Evolutionary conservation across 2,888 invertebrate species (phyloP), one percentile per base, ranked within the genome.

Genomic region (Leucoptera coffeella): DNA sequence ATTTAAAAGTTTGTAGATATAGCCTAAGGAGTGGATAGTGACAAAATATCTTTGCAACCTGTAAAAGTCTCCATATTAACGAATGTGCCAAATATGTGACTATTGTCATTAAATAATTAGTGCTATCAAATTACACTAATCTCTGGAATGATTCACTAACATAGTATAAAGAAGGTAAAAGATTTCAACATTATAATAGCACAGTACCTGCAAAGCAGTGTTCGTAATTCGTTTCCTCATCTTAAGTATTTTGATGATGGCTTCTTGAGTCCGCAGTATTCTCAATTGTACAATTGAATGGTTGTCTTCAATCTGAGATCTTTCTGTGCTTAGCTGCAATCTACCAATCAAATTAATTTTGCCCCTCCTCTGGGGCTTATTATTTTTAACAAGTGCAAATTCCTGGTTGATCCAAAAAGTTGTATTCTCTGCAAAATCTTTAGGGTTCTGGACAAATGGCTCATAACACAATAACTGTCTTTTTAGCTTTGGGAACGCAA

Each of bases 181-280:
- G 14, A 22, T 15, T 22, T 15, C 23, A 11, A 14, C 12, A 22
- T 2, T 15, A 31, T 14, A 23, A 13, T 12, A 25, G 14, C 14
- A 20, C 11, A 27, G 13, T 47, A 77, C 78, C 74, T 97, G 97
- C 34, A 99, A 72, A 38, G 94, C 89, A 26, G 90, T 92, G 58
- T 96, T 95, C 25, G 87, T 85, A 35, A 96, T 87, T 33, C 83
- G 79, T 56, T 97, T 97, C 33, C 99, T 77, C 91, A 94, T 97
- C 67, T 99, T 99, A 61, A 99, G 75, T 34, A 99, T 96, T 72
- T 99, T 99, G 37, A 99, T 96, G 35, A 99, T 94, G 14, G 97
- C 99, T 72, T 99, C 99, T 78, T 97, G 80, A 10, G 82, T 82
- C 43, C 99, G 77, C 38, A 96, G 74, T 55, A 96, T 95, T 50